Percentiles rank a stretch among this genome's conserved stretches.
Conservation (phyloP, 2,113 vertebrate species). For the Sylvietta virens region DNA sequence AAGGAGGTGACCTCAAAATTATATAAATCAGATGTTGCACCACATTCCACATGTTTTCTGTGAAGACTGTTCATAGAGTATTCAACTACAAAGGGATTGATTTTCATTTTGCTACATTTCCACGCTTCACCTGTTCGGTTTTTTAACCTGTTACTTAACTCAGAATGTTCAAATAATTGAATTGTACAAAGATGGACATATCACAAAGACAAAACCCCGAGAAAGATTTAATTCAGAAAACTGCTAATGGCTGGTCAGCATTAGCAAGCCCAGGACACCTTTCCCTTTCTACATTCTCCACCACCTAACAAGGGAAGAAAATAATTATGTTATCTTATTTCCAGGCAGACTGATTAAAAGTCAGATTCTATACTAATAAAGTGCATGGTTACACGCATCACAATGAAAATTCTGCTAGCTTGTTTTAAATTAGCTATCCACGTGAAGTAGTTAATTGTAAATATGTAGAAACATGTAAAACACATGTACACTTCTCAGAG, state of each 20-base stretch:
- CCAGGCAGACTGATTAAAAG: conserved; percentile 29
- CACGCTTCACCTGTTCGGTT: not conserved
- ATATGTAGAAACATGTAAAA: not conserved
- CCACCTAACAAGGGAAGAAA: conserved; percentile 22
- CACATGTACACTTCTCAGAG: not conserved
- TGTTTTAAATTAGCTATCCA: not conserved
- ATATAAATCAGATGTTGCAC: conserved; percentile 20
- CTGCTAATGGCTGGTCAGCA: conserved; percentile 7
- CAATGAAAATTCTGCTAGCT: not conserved
- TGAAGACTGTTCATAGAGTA: conserved; percentile 48
- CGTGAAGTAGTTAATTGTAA: conserved; percentile 1
- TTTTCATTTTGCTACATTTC: conserved; percentile 60
- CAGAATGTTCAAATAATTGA: conserved; percentile 44
- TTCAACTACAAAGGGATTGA: conserved; percentile 48
- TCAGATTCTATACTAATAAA: conserved; percentile 33
- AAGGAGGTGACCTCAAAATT: conserved; percentile 27
- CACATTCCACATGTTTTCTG: conserved; percentile 20
- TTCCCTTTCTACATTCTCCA: not conserved
- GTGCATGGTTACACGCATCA: not conserved
- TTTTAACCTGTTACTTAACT: conserved; percentile 50
- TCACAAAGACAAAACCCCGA: not conserved
- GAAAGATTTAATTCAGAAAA: conserved; percentile 50
- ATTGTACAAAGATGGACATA: not conserved
- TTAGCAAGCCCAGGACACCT: conserved; percentile 43
- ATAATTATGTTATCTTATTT: conserved; percentile 44